These are phyloP conservation scores for Periophthalmus modestus DNA, from an alignment of 2,113 vertebrate genomes.

Conservation along the genomic window DNA sequence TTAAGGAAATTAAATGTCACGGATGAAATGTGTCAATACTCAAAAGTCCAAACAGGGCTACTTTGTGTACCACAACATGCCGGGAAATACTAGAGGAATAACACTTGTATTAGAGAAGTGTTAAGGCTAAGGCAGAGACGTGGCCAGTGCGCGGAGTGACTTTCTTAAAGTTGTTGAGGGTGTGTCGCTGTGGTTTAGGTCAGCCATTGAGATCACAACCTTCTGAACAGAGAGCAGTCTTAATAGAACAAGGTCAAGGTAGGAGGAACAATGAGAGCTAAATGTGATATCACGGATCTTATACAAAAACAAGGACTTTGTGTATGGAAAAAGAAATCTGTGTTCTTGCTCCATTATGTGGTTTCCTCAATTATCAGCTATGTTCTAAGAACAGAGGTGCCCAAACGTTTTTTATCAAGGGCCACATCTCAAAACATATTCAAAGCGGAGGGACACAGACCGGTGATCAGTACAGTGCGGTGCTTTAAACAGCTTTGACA, in stretches of 20 bases:
- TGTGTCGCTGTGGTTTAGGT: constrained; percentile 2
- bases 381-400: no score
- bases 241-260: constrained; percentile 43
- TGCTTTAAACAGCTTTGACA: no score
- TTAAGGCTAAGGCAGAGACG: background rate
- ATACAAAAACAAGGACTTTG: constrained; percentile 33
- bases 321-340: background rate
- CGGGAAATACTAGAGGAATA: background rate
- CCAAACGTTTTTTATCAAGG: no score
- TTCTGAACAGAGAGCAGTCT: constrained; percentile 22
- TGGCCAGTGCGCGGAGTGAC: background rate
- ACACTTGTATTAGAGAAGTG: background rate
- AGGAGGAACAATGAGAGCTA: constrained; percentile 27
- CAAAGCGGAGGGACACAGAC: no score
- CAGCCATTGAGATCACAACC: constrained; percentile 25
- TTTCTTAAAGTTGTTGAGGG: background rate
- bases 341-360: background rate
- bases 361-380: background rate
- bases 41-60: constrained; percentile 24
- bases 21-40: constrained; percentile 58
- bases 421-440: no score
- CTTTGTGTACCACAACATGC: constrained; percentile 29
- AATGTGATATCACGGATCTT: constrained; percentile 3
- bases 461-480: no score
- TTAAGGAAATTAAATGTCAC: constrained; percentile 70